Base-by-base conservation (phyloP, 2,888 invertebrate genomes). In the Mechanitis mazaeus region DNA sequence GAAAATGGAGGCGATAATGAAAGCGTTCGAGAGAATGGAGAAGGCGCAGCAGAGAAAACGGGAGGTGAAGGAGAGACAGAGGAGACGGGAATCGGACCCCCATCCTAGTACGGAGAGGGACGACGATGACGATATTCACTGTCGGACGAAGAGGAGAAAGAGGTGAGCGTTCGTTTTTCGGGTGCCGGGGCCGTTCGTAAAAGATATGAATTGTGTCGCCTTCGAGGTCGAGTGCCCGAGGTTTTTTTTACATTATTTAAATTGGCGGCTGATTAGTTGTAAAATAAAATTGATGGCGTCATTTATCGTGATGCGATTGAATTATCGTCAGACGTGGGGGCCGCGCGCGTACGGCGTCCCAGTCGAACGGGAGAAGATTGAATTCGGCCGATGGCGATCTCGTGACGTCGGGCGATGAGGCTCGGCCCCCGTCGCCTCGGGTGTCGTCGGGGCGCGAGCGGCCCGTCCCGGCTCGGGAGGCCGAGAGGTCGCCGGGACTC, bases 1-100 rank as follows among this genome's bases (percentile, higher is more conserved):
- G 33, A 98, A 98, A 85, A 94, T 98, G 92, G 97, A 97, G 77
- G 97, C 98, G 0, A 97, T 97, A 70, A 94, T 98, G 93, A 96
- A 96, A 76, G 97, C 97, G 0, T 97, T 98, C 79, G 98, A 97
- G 78, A 93, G 96, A 64, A 93, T 98, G 94, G 98, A 98, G 74
- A 97, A 92, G 84, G 94, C 94, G 53, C 94, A 95, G 74, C 94
- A 94, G 72, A 89, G 95, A 35, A 94, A 94, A 73, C 94, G 95
- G 71, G 95, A 95, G 73, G 93, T 94, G 1, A 93, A 93, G 71
- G 94, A 94, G 33, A 90, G 94, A 65, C 94, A 94, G 69, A 93
- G 93, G 72, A 81, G 94, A 50, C 87, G 94, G 60, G 94, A 94
- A 71, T 93, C 93, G 0, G 93, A 93, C 72, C 91, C 92, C 1